Conservation (phyloP, 2,888 invertebrate species). For the Lasiommata megera region DNA sequence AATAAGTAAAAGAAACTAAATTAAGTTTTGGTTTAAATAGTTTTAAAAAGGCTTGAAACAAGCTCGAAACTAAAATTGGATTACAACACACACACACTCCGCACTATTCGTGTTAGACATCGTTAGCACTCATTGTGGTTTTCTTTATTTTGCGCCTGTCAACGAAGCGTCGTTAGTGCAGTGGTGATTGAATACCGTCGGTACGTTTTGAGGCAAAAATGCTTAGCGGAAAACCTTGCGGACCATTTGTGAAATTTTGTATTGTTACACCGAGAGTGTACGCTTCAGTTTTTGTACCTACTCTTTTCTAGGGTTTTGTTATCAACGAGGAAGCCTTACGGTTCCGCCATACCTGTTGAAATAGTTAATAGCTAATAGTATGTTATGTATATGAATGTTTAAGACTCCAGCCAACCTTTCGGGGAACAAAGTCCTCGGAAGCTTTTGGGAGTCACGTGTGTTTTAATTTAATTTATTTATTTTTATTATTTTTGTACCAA, state of each 20-base stretch:
- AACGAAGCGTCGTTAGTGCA: conserved; percentile 24
- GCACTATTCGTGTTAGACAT: conserved; percentile 24
- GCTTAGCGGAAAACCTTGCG: neutral
- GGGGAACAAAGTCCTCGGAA: too few species aligned
- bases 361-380: too few species aligned
- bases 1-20: neutral
- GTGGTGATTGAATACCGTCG: conserved; percentile 22
- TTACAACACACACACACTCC: conserved; percentile 13
- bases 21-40: neutral
- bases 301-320: too few species aligned
- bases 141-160: conserved; percentile 16
- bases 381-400: too few species aligned
- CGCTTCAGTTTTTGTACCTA: neutral
- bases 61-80: conserved; percentile 2
- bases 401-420: too few species aligned
- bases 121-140: conserved; percentile 27
- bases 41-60: neutral
- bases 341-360: too few species aligned
- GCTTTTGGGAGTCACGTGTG: too few species aligned
- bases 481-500: too few species aligned
- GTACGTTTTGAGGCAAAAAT: conserved; percentile 14
- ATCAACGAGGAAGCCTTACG: too few species aligned
- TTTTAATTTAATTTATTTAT: too few species aligned
- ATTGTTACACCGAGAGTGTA: neutral
- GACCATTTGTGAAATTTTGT: neutral